Percentiles rank a stretch among this genome's conserved stretches.
Evolutionary conservation across 2,113 vertebrate genomes (phyloP).

Genomic region (Clarias magur): DNA sequence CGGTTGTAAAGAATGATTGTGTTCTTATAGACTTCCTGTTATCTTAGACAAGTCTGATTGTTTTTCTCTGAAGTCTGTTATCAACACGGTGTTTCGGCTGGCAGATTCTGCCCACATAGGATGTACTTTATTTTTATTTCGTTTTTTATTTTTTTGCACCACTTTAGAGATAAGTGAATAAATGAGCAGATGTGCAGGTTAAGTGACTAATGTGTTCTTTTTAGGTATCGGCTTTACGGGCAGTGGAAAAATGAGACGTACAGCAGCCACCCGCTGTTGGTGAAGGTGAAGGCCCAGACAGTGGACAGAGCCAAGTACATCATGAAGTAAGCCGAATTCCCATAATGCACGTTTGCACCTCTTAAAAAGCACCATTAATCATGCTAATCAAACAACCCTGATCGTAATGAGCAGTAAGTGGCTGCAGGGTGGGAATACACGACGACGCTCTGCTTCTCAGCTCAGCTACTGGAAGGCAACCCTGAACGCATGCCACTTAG

Average conservation of each 20-base stretch:
- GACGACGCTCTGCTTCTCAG: not conserved
- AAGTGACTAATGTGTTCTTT: not conserved
- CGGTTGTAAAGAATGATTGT: too few species aligned
- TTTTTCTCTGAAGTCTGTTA: not conserved
- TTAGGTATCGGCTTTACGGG: slow-evolving; percentile 94
- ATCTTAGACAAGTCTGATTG: too few species aligned
- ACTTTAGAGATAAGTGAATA: not conserved
- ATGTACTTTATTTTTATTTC: not conserved
- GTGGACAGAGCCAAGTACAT: slow-evolving; percentile 88
- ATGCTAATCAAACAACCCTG: not conserved
- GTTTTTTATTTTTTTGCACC: too few species aligned
- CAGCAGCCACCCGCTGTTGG: slow-evolving; percentile 88
- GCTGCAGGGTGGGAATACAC: slow-evolving; percentile 4
- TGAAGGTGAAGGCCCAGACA: slow-evolving; percentile 97
- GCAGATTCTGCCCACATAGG: not conserved
- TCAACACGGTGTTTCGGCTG: not conserved
- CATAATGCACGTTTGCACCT: not conserved
- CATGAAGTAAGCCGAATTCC: slow-evolving; percentile 83
- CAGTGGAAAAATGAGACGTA: slow-evolving; percentile 99
- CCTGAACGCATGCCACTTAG: slow-evolving; percentile 8
- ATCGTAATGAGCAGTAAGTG: slow-evolving; percentile 17
- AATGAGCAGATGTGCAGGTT: not conserved
- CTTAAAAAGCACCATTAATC: not conserved
- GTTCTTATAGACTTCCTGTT: not conserved
- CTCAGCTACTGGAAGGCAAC: slow-evolving; percentile 11